Conservation (phyloP, 2,888 invertebrate genomes). For the Euzophera pinguis region DNA sequence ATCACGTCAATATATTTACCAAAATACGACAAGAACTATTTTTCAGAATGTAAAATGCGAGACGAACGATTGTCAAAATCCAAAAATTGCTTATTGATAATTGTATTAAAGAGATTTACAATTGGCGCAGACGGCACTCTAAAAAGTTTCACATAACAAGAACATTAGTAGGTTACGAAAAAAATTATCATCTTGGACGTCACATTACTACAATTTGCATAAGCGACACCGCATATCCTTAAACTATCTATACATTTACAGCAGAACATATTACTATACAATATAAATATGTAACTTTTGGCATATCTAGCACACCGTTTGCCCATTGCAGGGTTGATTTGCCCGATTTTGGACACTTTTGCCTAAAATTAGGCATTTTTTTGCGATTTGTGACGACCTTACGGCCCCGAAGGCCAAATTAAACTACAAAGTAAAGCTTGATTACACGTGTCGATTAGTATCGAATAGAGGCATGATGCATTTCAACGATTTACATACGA, state of each 20-base stretch:
- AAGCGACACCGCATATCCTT: conserved; percentile 1
- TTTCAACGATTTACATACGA: too few relatives aligned
- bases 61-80: too few relatives aligned
- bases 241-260: conserved; percentile 26
- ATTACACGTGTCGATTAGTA: neutral
- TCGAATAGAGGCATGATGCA: neutral
- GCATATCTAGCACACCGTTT: conserved; percentile 65
- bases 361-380: neutral
- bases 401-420: neutral
- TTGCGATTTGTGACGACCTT: neutral
- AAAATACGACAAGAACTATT: too few relatives aligned
- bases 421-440: conserved; percentile 5
- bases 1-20: too few relatives aligned
- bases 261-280: conserved; percentile 33
- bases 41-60: too few relatives aligned
- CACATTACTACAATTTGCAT: neutral
- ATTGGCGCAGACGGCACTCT: too few relatives aligned
- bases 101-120: too few relatives aligned
- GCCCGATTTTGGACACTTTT: neutral
- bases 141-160: too few relatives aligned
- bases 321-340: conserved; percentile 23
- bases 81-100: too few relatives aligned
- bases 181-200: too few relatives aligned
- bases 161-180: too few relatives aligned
- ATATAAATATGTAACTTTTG: conserved; percentile 49